Conservation (phyloP, 2,113 vertebrate species). For the Serinus canaria region DNA sequence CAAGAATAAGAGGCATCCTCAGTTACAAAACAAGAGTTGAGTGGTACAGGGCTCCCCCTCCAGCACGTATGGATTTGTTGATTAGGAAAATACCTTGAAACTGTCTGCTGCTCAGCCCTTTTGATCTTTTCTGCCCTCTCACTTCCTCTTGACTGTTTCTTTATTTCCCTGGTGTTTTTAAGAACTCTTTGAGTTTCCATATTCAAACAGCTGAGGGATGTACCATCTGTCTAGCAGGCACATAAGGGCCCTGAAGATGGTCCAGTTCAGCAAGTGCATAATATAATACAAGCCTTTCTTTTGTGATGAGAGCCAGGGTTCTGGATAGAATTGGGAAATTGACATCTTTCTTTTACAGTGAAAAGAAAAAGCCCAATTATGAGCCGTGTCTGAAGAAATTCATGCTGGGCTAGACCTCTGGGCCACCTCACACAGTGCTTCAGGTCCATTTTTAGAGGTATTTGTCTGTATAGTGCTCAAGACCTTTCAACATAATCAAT, state of each 20-base stretch:
- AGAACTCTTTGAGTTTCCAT: not conserved
- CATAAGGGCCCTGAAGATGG: not conserved
- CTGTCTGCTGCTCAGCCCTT: not conserved
- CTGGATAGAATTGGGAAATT: not conserved
- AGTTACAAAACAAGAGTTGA: not conserved
- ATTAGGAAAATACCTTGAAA: slow-evolving; percentile 2
- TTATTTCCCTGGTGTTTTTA: not conserved
- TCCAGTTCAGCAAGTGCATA: not conserved
- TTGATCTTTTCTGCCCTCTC: not conserved
- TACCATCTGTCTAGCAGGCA: not conserved
- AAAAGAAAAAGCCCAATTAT: not conserved
- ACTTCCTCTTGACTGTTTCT: not conserved
- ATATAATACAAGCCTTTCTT: not conserved
- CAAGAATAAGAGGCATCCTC: not conserved
- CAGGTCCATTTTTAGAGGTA: not conserved
- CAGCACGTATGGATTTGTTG: not conserved
- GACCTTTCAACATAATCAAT: not conserved
- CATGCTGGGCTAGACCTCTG: not conserved
- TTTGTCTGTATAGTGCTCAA: not conserved
- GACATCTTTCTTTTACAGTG: not conserved
- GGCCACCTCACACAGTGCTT: not conserved
- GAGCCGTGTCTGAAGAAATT: not conserved
- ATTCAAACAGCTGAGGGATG: not conserved
- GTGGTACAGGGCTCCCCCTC: not conserved
- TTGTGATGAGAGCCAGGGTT: not conserved